These are phyloP conservation scores for Rhagium mordax DNA, from an alignment of 2,888 invertebrate genomes.

Conservation along the genomic window DNA sequence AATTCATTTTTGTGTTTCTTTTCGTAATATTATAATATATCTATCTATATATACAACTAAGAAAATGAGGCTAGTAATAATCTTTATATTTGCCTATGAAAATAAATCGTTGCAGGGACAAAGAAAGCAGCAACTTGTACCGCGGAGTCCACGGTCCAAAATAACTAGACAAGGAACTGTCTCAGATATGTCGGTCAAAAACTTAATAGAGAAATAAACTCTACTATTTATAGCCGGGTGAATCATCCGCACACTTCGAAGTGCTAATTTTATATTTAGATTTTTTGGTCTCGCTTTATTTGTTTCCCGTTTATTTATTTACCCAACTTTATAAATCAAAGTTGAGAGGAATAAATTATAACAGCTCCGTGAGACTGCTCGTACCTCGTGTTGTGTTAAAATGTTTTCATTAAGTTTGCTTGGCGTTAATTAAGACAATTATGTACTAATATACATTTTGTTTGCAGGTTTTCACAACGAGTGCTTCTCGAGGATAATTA, in stretches of 20 bases:
- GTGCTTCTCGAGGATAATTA: background rate
- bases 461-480: background rate
- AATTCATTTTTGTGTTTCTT: no score
- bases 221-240: constrained; percentile 40
- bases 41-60: no score
- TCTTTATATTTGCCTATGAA: no score
- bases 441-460: background rate
- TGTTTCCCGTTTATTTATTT: background rate
- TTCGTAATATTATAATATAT: no score
- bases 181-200: constrained; percentile 21
- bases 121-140: no score
- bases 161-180: background rate
- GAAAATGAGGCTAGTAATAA: no score
- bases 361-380: background rate
- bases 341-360: background rate
- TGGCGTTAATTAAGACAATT: background rate
- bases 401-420: background rate
- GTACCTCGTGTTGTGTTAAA: background rate
- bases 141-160: background rate
- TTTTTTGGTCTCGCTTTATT: background rate
- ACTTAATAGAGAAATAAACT: constrained; percentile 43
- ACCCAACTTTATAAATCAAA: background rate
- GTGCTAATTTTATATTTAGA: constrained; percentile 21
- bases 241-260: background rate
- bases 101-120: no score